A percentile compares a stretch with the other conserved stretches of the same genome.
These are phyloP conservation scores for Drosophila subobscura DNA, from an alignment of 1,140 invertebrate species.

Conservation along the genomic window DNA sequence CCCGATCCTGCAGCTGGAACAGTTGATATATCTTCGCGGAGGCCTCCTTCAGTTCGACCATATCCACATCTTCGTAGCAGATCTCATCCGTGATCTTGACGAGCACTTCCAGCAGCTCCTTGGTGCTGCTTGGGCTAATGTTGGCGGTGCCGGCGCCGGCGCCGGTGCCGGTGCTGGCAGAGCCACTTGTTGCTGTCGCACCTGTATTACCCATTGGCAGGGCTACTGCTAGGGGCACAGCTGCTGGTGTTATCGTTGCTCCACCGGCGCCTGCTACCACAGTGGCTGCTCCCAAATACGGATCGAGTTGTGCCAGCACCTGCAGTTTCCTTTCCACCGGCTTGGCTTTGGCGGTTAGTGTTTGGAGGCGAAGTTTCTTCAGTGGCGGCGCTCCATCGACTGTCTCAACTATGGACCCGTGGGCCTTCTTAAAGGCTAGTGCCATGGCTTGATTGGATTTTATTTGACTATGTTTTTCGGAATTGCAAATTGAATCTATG, in stretches of 20 bases:
- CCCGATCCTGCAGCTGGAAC: conserved; percentile 71
- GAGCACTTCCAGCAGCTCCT: conserved; percentile 70
- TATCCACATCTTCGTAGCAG: conserved; percentile 59
- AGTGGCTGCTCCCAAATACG: conserved; percentile 36
- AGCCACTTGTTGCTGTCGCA: background rate
- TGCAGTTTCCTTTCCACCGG: conserved; percentile 43
- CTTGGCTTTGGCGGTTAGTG: conserved; percentile 33
- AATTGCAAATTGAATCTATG: background rate
- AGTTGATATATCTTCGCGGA: conserved; percentile 66
- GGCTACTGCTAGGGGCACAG: background rate
- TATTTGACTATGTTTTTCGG: background rate
- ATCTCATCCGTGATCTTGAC: conserved; percentile 80
- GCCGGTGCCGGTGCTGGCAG: background rate
- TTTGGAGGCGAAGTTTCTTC: conserved; percentile 72
- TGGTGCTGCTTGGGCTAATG: conserved; percentile 10
- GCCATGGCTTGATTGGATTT: conserved; percentile 38
- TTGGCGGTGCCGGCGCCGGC: background rate
- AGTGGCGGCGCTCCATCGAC: conserved; percentile 50
- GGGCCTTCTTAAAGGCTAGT: conserved; percentile 55
- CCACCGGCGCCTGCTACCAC: background rate
- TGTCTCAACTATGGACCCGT: conserved; percentile 52
- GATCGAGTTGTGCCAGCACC: conserved; percentile 55
- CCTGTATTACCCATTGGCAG: background rate
- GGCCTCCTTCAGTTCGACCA: conserved; percentile 63
- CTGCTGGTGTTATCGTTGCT: background rate